Percentiles rank a stretch among this genome's conserved stretches.
These are phyloP conservation scores for Pseudochirops corinnae DNA, from an alignment of 2,797 vertebrate genomes.

Conservation along the genomic window DNA sequence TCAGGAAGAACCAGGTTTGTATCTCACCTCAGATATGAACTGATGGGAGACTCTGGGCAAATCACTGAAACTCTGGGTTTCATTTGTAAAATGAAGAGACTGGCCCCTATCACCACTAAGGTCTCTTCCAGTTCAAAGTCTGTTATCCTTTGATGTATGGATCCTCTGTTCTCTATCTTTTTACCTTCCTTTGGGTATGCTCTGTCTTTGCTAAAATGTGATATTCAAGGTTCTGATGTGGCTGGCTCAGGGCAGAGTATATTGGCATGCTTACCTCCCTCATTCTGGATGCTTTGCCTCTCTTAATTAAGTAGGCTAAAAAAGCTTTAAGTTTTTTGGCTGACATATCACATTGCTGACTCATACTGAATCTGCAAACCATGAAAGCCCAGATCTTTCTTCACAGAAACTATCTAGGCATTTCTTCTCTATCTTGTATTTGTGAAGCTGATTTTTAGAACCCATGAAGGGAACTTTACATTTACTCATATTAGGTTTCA, in stretches of 20 bases:
- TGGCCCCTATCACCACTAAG: neutral
- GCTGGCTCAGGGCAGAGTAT: neutral
- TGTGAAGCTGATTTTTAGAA: neutral
- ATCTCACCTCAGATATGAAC: neutral
- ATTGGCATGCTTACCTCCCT: neutral
- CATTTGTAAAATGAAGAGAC: no score
- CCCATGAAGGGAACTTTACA: neutral
- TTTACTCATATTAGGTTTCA: neutral
- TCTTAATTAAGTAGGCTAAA: neutral
- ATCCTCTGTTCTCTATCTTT: neutral
- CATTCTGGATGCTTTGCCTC: neutral
- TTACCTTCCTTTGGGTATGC: neutral
- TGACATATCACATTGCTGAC: neutral
- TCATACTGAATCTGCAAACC: neutral
- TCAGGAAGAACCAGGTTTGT: neutral
- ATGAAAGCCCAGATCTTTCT: neutral
- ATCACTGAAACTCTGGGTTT: neutral
- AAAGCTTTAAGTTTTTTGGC: neutral
- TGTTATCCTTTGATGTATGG: neutral
- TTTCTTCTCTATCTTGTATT: neutral
- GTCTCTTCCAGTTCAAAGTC: neutral
- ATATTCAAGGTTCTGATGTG: neutral
- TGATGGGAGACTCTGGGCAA: neutral
- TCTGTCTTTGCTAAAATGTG: neutral
- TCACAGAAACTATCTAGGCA: neutral